Percentiles rank a stretch among this genome's conserved stretches.
Conservation (phyloP, 2,797 vertebrate species). For the Scolopax bukidnonensis region DNA sequence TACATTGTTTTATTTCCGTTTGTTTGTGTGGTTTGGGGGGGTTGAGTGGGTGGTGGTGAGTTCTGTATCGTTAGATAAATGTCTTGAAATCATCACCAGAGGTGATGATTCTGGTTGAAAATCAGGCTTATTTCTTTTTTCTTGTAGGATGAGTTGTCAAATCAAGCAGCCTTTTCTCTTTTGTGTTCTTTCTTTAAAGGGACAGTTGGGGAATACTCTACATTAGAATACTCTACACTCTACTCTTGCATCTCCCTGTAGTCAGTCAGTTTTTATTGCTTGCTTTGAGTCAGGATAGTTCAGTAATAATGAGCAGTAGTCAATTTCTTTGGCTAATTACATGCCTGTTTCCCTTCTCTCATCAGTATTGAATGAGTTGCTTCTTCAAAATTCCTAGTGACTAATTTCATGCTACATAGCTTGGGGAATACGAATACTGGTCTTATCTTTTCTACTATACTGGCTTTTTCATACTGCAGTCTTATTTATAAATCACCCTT, state of each 20-base stretch:
- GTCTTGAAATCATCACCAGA: not conserved
- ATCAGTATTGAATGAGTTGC: not conserved
- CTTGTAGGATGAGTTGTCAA: not conserved
- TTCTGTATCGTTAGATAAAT: not conserved
- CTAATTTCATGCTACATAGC: not conserved
- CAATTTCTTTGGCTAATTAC: not conserved
- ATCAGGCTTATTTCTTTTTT: not conserved
- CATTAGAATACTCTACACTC: too few relatives aligned
- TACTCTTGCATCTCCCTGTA: not conserved
- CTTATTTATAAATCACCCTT: not conserved
- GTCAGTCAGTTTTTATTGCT: not conserved
- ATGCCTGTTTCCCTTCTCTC: not conserved
- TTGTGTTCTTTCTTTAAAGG: not conserved
- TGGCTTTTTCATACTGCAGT: not conserved
- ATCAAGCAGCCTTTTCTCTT: not conserved
- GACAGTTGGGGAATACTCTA: not conserved
- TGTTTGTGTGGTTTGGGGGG: not conserved
- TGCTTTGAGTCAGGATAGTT: not conserved
- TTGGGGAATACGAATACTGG: not conserved
- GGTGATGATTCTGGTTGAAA: not conserved
- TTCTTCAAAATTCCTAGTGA: not conserved
- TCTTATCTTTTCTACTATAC: not conserved
- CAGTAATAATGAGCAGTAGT: not conserved
- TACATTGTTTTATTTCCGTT: fast-evolving
- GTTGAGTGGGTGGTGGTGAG: not conserved